Evolutionary conservation across 2,888 invertebrate genomes (phyloP), one percentile per base, ranked within the genome.

Genomic region (Drosophila anomalata): DNA sequence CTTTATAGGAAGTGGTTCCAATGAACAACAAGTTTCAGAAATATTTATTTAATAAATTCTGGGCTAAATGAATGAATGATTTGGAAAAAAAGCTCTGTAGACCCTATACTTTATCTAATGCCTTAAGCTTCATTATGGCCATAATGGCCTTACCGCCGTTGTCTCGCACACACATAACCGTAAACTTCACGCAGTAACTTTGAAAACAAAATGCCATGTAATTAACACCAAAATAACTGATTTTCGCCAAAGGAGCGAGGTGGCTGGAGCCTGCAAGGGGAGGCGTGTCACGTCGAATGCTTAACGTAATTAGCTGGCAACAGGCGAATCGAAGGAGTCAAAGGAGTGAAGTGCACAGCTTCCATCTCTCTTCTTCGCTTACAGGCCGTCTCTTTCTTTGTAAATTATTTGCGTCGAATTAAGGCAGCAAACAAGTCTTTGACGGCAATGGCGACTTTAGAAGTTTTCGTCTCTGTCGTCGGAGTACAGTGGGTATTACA

Each of bases 381-480:
- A 17, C 31, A 59, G 63, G 22, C 39, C 26, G 11, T 41, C 42
- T 50, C 56, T 14, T 22, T 50, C 48, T 57, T 47, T 20, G 72
- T 70, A 87, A 87, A 87, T 84, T 87, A 87, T 87, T 83, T 83
- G 83, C 82, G 74, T 83, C 79, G 79, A 82, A 75, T 85, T 82
- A 83, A 86, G 88, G 78, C 77, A 78, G 67, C 75, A 87, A 83
- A 87, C 88, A 82, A 82, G 82, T 77, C 72, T 71, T 83, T 68
- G 68, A 47, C 41, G 73, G 41, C 44, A 42, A 26, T 57, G 55
- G 31, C 58, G 31, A 17, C 66, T 42, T 33, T 26, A 26, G 59
- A 33, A 20, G 11, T 22, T 44, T 44, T 44, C 44, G 44, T 44
- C 44, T 44, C 4, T 22, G 44, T 5, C 22, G 22, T 20, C 42